phyloP scores from a whole-genome alignment of 2,888 invertebrate genomes.

The Amaurobius ferox region DNA sequence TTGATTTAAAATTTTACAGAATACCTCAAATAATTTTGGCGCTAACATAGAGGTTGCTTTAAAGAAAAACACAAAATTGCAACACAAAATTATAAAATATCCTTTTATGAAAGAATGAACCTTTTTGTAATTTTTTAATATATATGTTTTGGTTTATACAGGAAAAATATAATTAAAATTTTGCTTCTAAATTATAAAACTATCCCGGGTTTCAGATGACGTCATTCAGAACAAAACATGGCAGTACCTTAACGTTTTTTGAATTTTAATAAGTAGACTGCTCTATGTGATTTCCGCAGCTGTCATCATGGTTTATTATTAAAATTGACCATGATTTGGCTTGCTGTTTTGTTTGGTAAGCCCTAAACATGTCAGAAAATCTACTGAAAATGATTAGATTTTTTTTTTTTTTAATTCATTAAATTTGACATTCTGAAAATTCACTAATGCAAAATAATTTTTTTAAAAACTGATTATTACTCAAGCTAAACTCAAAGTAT shows the following conservation, averaged over 20 bases:
- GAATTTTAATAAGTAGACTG: constrained; percentile 12
- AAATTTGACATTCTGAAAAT: too few relatives aligned
- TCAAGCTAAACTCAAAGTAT: too few relatives aligned
- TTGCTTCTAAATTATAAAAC: background rate
- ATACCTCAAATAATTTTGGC: constrained; percentile 56
- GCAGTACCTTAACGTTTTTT: background rate
- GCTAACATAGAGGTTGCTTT: constrained; percentile 54
- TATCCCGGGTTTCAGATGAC: background rate
- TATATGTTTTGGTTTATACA: too few relatives aligned
- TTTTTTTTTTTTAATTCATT: too few relatives aligned
- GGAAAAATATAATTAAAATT: too few relatives aligned
- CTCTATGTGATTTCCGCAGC: background rate
- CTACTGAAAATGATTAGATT: too few relatives aligned
- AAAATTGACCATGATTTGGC: background rate
- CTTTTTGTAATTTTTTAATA: too few relatives aligned
- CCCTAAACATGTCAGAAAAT: background rate
- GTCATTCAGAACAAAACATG: constrained; percentile 16
- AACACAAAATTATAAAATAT: too few relatives aligned
- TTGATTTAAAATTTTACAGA: background rate
- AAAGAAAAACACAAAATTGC: background rate
- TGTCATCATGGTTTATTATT: background rate
- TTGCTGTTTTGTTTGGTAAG: constrained; percentile 23
- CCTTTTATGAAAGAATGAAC: too few relatives aligned
- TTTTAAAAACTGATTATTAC: too few relatives aligned
- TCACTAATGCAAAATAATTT: background rate